Conservation (phyloP, 2,888 invertebrate genomes). For the Branchipolynoe longqiensis region DNA sequence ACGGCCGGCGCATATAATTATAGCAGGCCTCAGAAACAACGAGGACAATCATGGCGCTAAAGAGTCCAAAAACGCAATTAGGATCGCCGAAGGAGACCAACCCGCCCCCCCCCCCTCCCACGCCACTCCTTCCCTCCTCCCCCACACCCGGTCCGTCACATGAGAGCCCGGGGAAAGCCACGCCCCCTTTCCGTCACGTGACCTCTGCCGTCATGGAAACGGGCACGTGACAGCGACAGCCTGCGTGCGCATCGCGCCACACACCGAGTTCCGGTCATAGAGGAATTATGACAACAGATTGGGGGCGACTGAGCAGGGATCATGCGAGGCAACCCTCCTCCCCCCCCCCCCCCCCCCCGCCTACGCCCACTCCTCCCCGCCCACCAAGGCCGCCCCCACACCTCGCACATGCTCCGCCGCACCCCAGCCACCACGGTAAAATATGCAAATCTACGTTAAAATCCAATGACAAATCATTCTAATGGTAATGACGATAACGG, state of each 20-base stretch:
- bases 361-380: too few relatives aligned
- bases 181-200: background rate
- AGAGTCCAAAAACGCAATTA: slow-evolving; percentile 6
- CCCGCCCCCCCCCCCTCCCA: background rate
- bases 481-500: slow-evolving; percentile 27
- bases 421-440: too few relatives aligned
- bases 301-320: too few relatives aligned
- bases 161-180: background rate
- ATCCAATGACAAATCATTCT: slow-evolving; percentile 39
- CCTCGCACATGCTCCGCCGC: too few relatives aligned
- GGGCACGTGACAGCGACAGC: too few relatives aligned
- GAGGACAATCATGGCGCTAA: background rate
- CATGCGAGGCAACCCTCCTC: too few relatives aligned
- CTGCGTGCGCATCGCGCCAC: too few relatives aligned
- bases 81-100: background rate
- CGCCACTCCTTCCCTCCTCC: too few relatives aligned
- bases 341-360: too few relatives aligned
- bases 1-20: too few relatives aligned
- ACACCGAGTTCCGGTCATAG: slow-evolving; percentile 1
- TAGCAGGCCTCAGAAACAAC: too few relatives aligned
- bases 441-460: slow-evolving; percentile 42
- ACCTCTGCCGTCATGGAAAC: background rate
- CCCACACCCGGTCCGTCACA: slow-evolving; percentile 4
- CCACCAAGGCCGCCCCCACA: too few relatives aligned
- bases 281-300: slow-evolving; percentile 6